phyloP scores from a whole-genome alignment of 2,888 invertebrate genomes.

The Leptinotarsa tumamoca region DNA sequence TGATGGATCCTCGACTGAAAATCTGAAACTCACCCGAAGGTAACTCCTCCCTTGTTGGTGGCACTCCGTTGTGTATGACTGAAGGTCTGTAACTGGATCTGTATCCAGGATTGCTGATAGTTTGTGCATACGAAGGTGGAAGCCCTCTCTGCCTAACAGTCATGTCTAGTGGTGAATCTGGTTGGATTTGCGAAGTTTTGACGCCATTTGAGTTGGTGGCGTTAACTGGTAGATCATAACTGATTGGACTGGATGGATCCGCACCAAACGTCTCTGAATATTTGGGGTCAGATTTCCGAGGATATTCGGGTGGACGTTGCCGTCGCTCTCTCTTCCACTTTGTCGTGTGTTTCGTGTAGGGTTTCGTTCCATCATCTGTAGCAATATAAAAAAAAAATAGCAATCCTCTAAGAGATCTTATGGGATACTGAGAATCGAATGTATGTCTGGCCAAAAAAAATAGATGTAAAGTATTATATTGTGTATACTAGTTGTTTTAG shows the following conservation, averaged over 20 bases:
- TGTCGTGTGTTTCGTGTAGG: slow-evolving; percentile 72
- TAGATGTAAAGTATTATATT: too few species aligned
- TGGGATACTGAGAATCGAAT: not conserved
- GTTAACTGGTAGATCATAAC: slow-evolving; percentile 12
- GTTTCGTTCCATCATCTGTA: slow-evolving; percentile 49
- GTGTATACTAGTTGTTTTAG: too few species aligned
- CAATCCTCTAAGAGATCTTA: not conserved
- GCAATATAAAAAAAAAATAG: slow-evolving; percentile 21
- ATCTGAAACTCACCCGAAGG: slow-evolving; percentile 60
- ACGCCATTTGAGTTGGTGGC: slow-evolving; percentile 41
- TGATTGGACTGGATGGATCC: slow-evolving; percentile 50
- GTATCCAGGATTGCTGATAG: slow-evolving; percentile 65
- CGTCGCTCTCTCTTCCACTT: slow-evolving; percentile 81
- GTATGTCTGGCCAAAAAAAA: too few species aligned
- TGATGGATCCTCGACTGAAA: too few species aligned
- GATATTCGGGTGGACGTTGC: slow-evolving; percentile 65
- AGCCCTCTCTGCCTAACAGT: slow-evolving; percentile 71
- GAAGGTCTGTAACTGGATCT: slow-evolving; percentile 69
- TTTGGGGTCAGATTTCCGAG: slow-evolving; percentile 64
- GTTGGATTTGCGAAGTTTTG: slow-evolving; percentile 33
- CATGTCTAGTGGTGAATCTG: slow-evolving; percentile 73
- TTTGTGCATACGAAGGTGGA: slow-evolving; percentile 73
- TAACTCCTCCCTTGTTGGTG: slow-evolving; percentile 59
- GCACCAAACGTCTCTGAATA: slow-evolving; percentile 60
- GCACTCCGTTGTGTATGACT: slow-evolving; percentile 70